Evolutionary conservation across 1,140 invertebrate genomes (phyloP).

Genomic region (Olivierus martensii): DNA sequence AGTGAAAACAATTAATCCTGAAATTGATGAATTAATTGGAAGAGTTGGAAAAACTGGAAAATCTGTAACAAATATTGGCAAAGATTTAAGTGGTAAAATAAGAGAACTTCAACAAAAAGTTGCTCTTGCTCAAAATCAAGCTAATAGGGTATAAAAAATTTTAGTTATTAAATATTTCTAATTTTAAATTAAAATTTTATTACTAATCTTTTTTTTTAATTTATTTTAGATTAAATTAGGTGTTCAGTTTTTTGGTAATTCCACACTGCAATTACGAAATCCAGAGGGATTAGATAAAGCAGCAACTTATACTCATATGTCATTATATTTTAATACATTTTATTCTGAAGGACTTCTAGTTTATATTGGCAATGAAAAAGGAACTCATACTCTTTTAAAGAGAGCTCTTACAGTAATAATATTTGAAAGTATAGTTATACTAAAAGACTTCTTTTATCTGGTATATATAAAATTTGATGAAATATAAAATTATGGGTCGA

Average conservation of each 20-base stretch:
- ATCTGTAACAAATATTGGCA: slow-evolving; percentile 28
- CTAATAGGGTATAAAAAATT: slow-evolving; percentile 36
- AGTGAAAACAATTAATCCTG: slow-evolving; percentile 45
- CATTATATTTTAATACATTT: slow-evolving; percentile 64
- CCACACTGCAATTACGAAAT: slow-evolving; percentile 68
- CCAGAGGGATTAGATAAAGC: slow-evolving; percentile 65
- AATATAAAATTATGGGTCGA: neutral
- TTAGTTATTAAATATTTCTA: neutral
- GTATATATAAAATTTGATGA: neutral
- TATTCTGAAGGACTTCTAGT: slow-evolving; percentile 66
- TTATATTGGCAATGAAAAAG: slow-evolving; percentile 77
- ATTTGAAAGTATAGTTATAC: neutral
- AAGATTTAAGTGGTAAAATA: slow-evolving; percentile 50
- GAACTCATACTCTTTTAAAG: slow-evolving; percentile 39
- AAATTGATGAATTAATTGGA: slow-evolving; percentile 42
- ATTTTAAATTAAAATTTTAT: neutral
- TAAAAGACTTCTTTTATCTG: neutral
- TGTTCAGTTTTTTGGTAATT: slow-evolving; percentile 66
- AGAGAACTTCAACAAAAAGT: slow-evolving; percentile 57
- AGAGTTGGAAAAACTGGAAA: slow-evolving; percentile 18
- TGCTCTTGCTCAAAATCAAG: slow-evolving; percentile 57
- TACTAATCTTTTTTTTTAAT: neutral
- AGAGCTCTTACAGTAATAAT: slow-evolving; percentile 7
- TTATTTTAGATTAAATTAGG: slow-evolving; percentile 47
- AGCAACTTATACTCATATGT: slow-evolving; percentile 70